phyloP scores from a whole-genome alignment of 2,797 vertebrate genomes.

The Zenarchopterus dispar region DNA sequence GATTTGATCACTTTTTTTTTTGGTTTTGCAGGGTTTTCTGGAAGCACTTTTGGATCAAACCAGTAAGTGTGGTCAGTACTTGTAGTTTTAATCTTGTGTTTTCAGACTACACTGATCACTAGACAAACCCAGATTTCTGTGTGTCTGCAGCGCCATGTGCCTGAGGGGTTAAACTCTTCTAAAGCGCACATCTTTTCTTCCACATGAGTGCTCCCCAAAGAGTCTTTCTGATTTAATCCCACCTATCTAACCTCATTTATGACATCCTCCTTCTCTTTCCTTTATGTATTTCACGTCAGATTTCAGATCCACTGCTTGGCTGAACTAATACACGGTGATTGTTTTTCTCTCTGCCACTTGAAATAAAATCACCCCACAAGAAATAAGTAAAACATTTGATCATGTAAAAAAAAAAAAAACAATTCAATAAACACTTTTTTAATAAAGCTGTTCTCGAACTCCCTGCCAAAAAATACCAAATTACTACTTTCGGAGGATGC shows the following conservation, averaged over 20 bases:
- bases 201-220: conserved; percentile 8
- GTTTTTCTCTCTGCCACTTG: neutral
- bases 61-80: conserved; percentile 84
- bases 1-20: neutral
- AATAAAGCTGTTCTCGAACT: no score
- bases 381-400: conserved; percentile 4
- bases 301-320: neutral
- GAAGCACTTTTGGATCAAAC: conserved; percentile 86
- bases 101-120: conserved; percentile 1
- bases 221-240: conserved; percentile 38
- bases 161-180: conserved; percentile 18
- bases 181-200: conserved; percentile 37
- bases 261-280: conserved; percentile 1
- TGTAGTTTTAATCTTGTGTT: conserved; percentile 10
- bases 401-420: neutral
- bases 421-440: no score
- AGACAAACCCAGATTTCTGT: conserved; percentile 12
- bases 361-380: neutral
- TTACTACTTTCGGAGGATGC: no score
- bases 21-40: conserved; percentile 85
- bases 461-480: no score
- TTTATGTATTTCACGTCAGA: neutral
- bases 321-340: neutral
- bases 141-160: conserved; percentile 19
- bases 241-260: conserved; percentile 18